Evolutionary conservation across 1,140 invertebrate species (phyloP).

Genomic region (Hylaeus anthracinus): DNA sequence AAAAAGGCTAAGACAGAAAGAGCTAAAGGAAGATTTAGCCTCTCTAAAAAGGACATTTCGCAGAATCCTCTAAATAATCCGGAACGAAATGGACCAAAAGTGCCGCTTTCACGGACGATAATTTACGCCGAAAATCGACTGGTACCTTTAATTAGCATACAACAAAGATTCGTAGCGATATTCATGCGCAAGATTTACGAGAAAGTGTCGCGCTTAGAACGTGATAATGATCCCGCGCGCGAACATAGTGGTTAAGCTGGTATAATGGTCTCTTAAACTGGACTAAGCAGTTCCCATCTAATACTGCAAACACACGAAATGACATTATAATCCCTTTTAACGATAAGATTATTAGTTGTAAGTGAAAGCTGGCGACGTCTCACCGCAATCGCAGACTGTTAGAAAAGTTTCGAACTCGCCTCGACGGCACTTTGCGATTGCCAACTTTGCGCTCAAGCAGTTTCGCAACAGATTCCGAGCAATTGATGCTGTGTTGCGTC

Average conservation of each 20-base stretch:
- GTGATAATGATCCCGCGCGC: constrained; percentile 5
- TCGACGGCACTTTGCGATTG: not conserved
- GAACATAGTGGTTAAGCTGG: constrained; percentile 19
- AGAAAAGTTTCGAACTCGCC: constrained; percentile 26
- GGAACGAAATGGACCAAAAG: not conserved
- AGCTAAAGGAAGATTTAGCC: no score
- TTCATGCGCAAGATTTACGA: constrained; percentile 1
- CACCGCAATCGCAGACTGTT: not conserved
- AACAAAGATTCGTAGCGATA: constrained; percentile 5
- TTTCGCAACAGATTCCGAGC: not conserved
- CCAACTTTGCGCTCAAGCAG: not conserved
- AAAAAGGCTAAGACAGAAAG: no score
- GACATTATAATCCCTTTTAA: constrained; percentile 42
- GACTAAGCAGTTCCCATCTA: constrained; percentile 26
- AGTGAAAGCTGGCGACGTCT: constrained; percentile 14
- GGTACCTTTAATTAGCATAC: constrained; percentile 4
- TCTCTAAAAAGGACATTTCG: no score
- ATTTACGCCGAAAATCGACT: not conserved
- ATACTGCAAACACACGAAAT: constrained; percentile 30
- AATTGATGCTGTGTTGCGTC: not conserved
- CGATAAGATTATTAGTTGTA: constrained; percentile 37
- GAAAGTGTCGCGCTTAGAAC: not conserved
- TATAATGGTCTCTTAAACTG: constrained; percentile 30
- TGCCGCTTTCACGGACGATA: not conserved
- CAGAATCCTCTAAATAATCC: not conserved